Percentiles rank a stretch among this genome's conserved stretches.
Evolutionary conservation across 2,888 invertebrate genomes (phyloP).

Genomic region (Drosophila robusta): DNA sequence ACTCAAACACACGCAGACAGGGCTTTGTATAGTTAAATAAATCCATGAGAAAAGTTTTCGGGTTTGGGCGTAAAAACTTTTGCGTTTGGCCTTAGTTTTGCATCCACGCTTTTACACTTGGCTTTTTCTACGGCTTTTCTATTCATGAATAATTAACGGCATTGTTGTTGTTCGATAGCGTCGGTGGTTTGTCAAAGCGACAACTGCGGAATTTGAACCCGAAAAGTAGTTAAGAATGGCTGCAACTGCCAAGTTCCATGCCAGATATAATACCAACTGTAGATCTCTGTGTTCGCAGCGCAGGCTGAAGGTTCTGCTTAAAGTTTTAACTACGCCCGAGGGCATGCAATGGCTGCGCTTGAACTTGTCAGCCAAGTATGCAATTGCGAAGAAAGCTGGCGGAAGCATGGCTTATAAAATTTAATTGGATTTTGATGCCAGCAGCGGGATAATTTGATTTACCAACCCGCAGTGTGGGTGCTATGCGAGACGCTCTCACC

Average conservation of each 20-base stretch:
- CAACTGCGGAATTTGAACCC: slow-evolving; percentile 48
- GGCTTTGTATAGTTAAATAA: slow-evolving; percentile 61
- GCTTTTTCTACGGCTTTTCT: slow-evolving; percentile 55
- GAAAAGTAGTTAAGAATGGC: slow-evolving; percentile 65
- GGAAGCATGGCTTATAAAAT: slow-evolving; percentile 73
- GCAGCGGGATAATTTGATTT: slow-evolving; percentile 49
- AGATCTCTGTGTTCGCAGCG: slow-evolving; percentile 24
- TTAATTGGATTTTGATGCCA: slow-evolving; percentile 71
- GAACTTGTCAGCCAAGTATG: slow-evolving; percentile 55
- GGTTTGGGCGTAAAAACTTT: slow-evolving; percentile 57
- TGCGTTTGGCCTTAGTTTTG: slow-evolving; percentile 58
- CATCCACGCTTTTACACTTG: slow-evolving; percentile 49
- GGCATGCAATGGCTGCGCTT: slow-evolving; percentile 42
- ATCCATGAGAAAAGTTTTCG: slow-evolving; percentile 61
- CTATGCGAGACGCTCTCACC: not conserved
- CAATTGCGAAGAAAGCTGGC: slow-evolving; percentile 35
- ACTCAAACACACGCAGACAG: slow-evolving; percentile 8
- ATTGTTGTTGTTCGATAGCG: slow-evolving; percentile 66
- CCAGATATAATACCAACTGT: slow-evolving; percentile 7
- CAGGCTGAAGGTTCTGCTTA: slow-evolving; percentile 29
- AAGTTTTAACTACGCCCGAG: slow-evolving; percentile 64
- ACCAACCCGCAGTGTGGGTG: not conserved
- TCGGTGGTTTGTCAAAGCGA: slow-evolving; percentile 55
- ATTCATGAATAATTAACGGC: slow-evolving; percentile 79
- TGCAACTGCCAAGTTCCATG: slow-evolving; percentile 25